Base-by-base conservation (phyloP, 2,888 invertebrate species). In the Synergus itoensis region DNA sequence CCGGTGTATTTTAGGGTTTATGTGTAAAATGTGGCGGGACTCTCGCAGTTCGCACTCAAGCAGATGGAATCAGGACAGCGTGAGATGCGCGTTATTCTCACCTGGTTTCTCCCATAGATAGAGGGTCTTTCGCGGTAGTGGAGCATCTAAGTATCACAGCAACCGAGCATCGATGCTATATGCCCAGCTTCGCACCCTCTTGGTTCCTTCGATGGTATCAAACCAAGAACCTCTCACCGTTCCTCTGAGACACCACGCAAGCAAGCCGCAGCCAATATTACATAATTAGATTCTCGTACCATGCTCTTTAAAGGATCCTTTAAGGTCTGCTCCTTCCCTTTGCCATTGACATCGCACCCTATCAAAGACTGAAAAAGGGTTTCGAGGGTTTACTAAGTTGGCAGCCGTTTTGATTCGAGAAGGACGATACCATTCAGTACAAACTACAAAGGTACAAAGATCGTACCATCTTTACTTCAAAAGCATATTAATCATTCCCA, bases 41-140 rank as follows among this genome's bases (percentile, higher is more conserved):
- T 83, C 62, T 62, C 5, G 28, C 62, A 62, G 12, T 5, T 62
- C 14, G 62, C 62, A 62, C 62, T 12, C 82, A 83, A 84, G 87
- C 90, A 89, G 90, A 90, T 90, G 90, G 89, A 89, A 86, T 87
- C 89, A 85, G 87, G 86, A 86, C 85, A 85, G 89, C 90, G 88
- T 90, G 87, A 90, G 89, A 90, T 89, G 85, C 89, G 88, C 87
- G 86, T 90, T 90, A 89, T 86, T 87, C 86, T 86, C 90, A 88
- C 87, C 87, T 88, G 88, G 88, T 85, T 89, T 85, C 85, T 80
- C 85, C 89, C 86, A 89, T 90, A 88, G 83, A 87, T 63, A 41
- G 64, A 75, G 36, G 64, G 76, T 77, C 36, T 60, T 77, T 80
- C 75, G 79, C 60, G 80, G 63, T 76, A 73, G 77, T 67, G 73